phyloP scores from a whole-genome alignment of 1,140 invertebrate species.

The Mactra quadrangularis region DNA sequence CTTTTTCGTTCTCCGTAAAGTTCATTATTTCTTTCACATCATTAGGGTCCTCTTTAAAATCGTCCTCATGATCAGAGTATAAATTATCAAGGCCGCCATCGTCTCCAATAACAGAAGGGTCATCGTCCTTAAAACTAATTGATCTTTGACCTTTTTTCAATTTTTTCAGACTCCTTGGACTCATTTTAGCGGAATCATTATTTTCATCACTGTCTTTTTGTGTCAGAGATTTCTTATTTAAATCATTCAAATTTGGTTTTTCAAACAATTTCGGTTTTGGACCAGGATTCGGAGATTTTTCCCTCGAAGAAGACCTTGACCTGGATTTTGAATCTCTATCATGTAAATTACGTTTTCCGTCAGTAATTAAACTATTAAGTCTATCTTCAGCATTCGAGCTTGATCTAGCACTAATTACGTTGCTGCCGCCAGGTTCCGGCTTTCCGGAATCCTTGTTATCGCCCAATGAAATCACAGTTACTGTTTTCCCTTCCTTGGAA shows the following conservation, averaged over 20 bases:
- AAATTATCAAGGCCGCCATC: constrained; percentile 79
- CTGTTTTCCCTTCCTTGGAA: constrained; percentile 5
- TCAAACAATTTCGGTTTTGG: constrained; percentile 40
- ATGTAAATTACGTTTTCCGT: constrained; percentile 1
- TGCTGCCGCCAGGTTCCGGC: not conserved
- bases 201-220: constrained; percentile 24
- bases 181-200: constrained; percentile 33
- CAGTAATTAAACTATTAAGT: constrained; percentile 13
- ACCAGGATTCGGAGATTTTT: constrained; percentile 43
- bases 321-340: constrained; percentile 25
- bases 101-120: constrained; percentile 74
- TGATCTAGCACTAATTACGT: not conserved
- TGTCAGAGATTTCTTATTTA: constrained; percentile 11
- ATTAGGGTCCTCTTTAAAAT: constrained; percentile 26
- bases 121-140: constrained; percentile 66
- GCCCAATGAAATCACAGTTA: constrained; percentile 25
- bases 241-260: constrained; percentile 30
- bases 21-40: constrained; percentile 63
- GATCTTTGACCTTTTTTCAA: constrained; percentile 48
- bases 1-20: constrained; percentile 78
- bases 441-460: constrained; percentile 14
- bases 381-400: constrained; percentile 29
- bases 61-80: constrained; percentile 66
- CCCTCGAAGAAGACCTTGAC: constrained; percentile 52
- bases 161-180: constrained; percentile 34